Evolutionary conservation across 1,140 invertebrate species (phyloP), one percentile per base, ranked within the genome.

Genomic region (Neodiprion fabricii): DNA sequence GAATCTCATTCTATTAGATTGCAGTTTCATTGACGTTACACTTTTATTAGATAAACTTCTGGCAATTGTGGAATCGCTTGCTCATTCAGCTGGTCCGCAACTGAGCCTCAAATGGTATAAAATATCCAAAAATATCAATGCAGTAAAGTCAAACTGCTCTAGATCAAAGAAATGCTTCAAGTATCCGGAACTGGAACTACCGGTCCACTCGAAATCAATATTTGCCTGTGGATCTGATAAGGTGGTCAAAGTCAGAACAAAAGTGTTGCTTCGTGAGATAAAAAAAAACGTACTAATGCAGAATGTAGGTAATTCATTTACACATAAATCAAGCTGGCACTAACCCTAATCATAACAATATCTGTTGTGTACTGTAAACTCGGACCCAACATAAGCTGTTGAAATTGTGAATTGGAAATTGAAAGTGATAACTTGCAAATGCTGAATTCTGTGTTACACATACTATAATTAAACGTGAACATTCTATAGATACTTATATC

Each of bases 1-100:
- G 8, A 61, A 14, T 61, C n/a, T 61, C 53, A 61, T 61, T 61
- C 53, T 17, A 7, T 61, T 61, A 61, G 53, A 61, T 61, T 61
- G 11, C 4, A 61, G n/a, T 14, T 61, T 61, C 0, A 61, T 61
- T n/a, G 48, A 50, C 66, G 48, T 72, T 67, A 10, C 9, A 48
- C 7, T 47, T 3, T 21, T 53, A 9, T 17, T 48, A 72, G 72
- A 72, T 28, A 67, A 72, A 48, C 14, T 72, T 17, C 14, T 67
- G 9, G 17, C 28, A 47, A 67, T 72, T 72, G 48, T 72, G 12
- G 40, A 67, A 61, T 61, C 53, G 9, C 53, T 61, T 17, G 53
- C 53, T 14, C 3, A 12, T 61, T 61, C 53, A 17, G n/a, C 53
- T 14, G 8, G 53, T 61, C n/a, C 53, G 11, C 11, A 61, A 17